Evolutionary conservation across 53 echinoderm and acorn worm species (phyloP).

Genomic region (Mesocentrotus franciscanus): DNA sequence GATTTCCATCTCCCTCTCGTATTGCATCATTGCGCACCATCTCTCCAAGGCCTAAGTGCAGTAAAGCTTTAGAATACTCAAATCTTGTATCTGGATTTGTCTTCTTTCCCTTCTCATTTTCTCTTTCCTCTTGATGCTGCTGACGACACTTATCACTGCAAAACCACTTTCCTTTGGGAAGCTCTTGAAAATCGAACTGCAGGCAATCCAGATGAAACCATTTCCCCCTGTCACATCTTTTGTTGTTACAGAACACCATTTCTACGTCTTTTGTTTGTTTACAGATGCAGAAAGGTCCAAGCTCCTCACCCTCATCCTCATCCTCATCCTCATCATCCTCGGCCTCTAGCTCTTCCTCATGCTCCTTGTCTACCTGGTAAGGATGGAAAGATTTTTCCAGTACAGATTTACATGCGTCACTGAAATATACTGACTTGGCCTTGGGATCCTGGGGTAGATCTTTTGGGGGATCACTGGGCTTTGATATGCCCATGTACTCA

Average conservation of each 20-base stretch:
- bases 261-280: neutral
- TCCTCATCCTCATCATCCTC: neutral
- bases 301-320: neutral
- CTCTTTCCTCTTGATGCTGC: neutral
- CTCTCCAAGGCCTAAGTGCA: neutral
- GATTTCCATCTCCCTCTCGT: conserved; percentile 18
- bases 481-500: conserved; percentile 8
- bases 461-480: neutral
- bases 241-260: neutral
- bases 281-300: neutral
- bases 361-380: neutral
- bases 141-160: neutral
- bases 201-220: conserved; percentile 41
- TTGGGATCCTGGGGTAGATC: neutral
- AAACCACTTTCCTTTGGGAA: conserved; percentile 18
- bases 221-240: neutral
- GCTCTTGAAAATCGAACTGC: neutral
- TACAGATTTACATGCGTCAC: neutral
- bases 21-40: conserved; percentile 48
- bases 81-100: neutral
- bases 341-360: neutral
- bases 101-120: neutral
- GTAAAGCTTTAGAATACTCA: conserved; percentile 16
- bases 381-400: conserved; percentile 39
- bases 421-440: neutral